Evolutionary conservation across 2,797 vertebrate species (phyloP).

Genomic region (Tapera naevia): DNA sequence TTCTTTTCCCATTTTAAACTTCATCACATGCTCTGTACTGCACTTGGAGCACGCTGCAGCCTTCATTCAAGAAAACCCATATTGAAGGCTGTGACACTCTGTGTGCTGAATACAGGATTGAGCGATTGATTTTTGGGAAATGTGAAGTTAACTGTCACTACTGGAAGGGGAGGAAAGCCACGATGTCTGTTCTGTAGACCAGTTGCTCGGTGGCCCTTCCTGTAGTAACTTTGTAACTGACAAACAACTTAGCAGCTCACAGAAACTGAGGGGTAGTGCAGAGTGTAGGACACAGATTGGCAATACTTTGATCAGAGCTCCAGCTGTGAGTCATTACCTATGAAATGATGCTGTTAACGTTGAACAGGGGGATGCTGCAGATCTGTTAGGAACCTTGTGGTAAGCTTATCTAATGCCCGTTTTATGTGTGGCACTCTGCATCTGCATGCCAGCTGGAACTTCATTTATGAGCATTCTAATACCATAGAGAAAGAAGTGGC

Average conservation of each 20-base stretch:
- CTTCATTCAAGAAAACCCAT: neutral
- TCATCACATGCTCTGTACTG: neutral
- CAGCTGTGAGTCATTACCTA: neutral
- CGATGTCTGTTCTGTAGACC: neutral
- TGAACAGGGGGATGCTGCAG: neutral
- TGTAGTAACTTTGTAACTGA: neutral
- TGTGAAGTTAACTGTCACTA: neutral
- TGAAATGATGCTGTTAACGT: rapidly evolving
- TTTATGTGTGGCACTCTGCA: rapidly evolving
- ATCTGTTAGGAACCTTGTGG: neutral
- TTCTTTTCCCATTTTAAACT: neutral
- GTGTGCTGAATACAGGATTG: neutral
- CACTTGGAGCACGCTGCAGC: neutral
- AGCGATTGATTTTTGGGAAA: neutral
- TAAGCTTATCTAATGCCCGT: rapidly evolving
- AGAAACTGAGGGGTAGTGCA: rapidly evolving
- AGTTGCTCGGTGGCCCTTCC: neutral
- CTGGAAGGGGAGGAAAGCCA: neutral
- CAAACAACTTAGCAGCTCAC: neutral
- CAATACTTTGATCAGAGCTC: neutral
- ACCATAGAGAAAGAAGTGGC: rapidly evolving
- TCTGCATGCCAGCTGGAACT: neutral
- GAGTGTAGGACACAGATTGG: rapidly evolving
- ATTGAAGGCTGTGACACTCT: neutral
- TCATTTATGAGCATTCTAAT: neutral